phyloP scores from a whole-genome alignment of 1,140 invertebrate species.

The Octopus bimaculoides region DNA sequence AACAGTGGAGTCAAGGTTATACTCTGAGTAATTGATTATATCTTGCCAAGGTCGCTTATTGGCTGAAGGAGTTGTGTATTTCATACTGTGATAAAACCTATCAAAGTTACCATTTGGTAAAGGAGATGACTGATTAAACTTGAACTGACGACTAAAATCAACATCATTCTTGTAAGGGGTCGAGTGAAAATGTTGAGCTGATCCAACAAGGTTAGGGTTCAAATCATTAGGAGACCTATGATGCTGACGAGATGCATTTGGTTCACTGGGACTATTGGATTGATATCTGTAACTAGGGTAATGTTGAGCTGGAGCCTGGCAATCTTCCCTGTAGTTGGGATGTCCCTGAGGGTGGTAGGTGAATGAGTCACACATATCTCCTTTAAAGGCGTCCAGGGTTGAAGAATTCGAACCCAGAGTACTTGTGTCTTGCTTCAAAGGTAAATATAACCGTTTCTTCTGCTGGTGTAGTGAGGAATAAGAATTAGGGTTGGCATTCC shows the following conservation, averaged over 20 bases:
- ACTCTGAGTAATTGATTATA: not conserved
- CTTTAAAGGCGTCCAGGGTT: not conserved
- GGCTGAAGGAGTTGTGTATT: not conserved
- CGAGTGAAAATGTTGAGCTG: too few species aligned
- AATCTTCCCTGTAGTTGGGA: not conserved
- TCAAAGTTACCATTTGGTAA: not conserved
- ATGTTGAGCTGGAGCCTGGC: too few species aligned
- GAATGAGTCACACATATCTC: constrained; percentile 6
- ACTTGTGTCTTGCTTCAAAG: not conserved
- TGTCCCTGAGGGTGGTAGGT: not conserved
- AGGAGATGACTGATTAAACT: not conserved
- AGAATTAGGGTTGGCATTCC: not conserved
- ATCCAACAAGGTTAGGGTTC: too few species aligned
- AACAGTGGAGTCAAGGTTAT: not conserved
- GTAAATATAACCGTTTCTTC: not conserved
- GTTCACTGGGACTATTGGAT: too few species aligned
- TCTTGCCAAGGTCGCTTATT: not conserved
- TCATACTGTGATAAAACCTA: not conserved
- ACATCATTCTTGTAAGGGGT: not conserved
- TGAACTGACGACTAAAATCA: not conserved
- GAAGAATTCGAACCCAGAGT: not conserved
- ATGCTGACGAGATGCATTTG: too few species aligned
- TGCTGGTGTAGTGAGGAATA: not conserved
- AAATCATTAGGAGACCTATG: too few species aligned
- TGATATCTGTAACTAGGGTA: too few species aligned